Base-by-base conservation (phyloP, 2,888 invertebrate genomes). In the Dyspetes luteomarginatus region DNA sequence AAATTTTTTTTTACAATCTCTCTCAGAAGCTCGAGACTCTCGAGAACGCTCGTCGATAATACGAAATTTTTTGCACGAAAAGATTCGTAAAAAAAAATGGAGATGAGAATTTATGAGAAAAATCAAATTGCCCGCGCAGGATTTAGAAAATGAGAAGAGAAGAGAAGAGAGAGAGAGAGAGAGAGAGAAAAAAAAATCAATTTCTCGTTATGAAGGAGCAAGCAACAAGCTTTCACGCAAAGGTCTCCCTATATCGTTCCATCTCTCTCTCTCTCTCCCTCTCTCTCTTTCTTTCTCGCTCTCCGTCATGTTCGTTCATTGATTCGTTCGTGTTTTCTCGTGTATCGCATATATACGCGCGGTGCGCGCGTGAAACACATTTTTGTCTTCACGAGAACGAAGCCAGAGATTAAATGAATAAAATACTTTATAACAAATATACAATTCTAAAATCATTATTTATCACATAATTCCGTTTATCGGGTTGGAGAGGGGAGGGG, bases 141-240 rank as follows among this genome's bases (percentile, higher is more conserved):
- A 24, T 26, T 45, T 60, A 12, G 24, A 30, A 30, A 7, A 30
- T 52, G 19, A 68, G 26, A 58, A 45, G 58, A 48, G 26, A 28
- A 5, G n/a, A 69, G 56, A 30, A 26, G 56, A 58, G 12, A 36
- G 43, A 26, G 26, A 50, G 30, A 80, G 81, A 41, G 69, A 72
- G 72, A 82, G 84, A 55, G 17, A 60, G 22, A 67, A 65, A 48
- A 69, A 45, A 77, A 68, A 77, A 73, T 67, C 43, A 56, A 73
- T 64, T 71, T 69, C 56, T 62, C 43, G 28, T 65, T 22, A 7
- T 9, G 22, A 55, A 65, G 12, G n/a, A 12, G 30, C 50, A 58
- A 77, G 76, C 81, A 81, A 81, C 81, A 81, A 82, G 78, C 78
- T 78, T 82, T 82, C 78, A 72, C 78, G 76, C 12, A 41, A 48